phyloP scores from a whole-genome alignment of 2,888 invertebrate genomes.

The Opisthograptis luteolata region DNA sequence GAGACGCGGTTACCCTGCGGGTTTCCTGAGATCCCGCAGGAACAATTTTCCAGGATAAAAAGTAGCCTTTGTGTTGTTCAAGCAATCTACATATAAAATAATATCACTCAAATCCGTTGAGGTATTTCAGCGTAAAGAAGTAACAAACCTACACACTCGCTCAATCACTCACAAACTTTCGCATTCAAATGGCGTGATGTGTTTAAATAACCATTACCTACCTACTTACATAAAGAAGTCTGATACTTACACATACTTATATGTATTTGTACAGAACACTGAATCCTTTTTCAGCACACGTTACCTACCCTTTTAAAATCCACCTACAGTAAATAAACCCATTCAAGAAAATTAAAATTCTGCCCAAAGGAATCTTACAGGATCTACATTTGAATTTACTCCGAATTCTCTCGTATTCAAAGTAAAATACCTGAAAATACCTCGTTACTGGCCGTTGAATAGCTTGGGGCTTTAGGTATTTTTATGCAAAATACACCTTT shows the following conservation, averaged over 20 bases:
- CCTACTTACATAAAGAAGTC: too few species aligned
- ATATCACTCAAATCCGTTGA: too few species aligned
- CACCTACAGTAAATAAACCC: constrained; percentile 5
- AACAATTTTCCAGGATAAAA: too few species aligned
- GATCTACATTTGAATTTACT: constrained; percentile 32
- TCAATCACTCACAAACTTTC: too few species aligned
- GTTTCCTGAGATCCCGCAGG: too few species aligned
- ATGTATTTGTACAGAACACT: constrained; percentile 3
- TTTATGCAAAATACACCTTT: constrained; percentile 37
- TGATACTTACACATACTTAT: neutral
- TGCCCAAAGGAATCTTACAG: constrained; percentile 17
- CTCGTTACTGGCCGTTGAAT: constrained; percentile 35
- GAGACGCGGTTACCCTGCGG: too few species aligned
- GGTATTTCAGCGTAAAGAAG: too few species aligned
- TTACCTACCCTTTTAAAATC: constrained; percentile 13
- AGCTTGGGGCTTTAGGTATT: constrained; percentile 27
- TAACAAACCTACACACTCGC: too few species aligned
- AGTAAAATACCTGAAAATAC: constrained; percentile 37
- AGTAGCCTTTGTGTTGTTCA: too few species aligned
- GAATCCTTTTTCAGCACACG: constrained; percentile 6
- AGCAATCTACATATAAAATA: too few species aligned
- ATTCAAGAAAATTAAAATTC: constrained; percentile 22
- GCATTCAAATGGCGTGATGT: too few species aligned
- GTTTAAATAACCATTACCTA: too few species aligned
- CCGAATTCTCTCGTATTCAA: constrained; percentile 33